Base-by-base conservation (phyloP, 2,888 invertebrate species). In the Lymantria monacha region DNA sequence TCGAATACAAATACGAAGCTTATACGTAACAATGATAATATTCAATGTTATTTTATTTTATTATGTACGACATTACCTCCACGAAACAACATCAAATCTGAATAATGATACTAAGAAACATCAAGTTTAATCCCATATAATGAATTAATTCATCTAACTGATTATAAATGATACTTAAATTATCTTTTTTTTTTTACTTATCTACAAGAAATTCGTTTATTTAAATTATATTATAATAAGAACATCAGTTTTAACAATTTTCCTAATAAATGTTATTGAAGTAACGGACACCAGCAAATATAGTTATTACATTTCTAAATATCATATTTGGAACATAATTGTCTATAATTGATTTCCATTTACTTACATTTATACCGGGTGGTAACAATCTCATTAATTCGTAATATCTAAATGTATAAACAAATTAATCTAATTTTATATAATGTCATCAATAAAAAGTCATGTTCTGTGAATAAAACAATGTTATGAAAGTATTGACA, bases 371-470 rank as follows among this genome's bases (percentile, higher is more conserved):
- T 84, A 83, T 71, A 82, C 87, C 87, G 81, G 87, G 81, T 87
- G 88, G 89, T 89, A 88, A 90, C 89, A 87, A 89, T 89, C 88
- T 87, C 86, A 80, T 81, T 82, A 80, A 81, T 81, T 81, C 81
- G 78, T 85, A 84, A 86, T 84, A 81, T 85, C 87, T 87, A 85
- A 72, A 80, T 83, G 81, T 80, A 87, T 77, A 87, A 87, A 83
- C 83, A 86, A 85, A 85, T 83, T 84, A 88, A 63, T 74, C 83
- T 87, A 86, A 67, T 75, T n/a, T 78, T 80, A 87, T 74, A 82
- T 76, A 83, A 87, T 86, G 84, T 87, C 87, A 85, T 87, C 80
- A 80, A 81, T 82, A 82, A 83, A 84, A 82, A 70, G 79, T 87
- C 82, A 85, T 81, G 81, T 81, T 81, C 77, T 79, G 84, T 72